Evolutionary conservation across 2,888 invertebrate genomes (phyloP).

Genomic region (Gnatocerus cornutus): DNA sequence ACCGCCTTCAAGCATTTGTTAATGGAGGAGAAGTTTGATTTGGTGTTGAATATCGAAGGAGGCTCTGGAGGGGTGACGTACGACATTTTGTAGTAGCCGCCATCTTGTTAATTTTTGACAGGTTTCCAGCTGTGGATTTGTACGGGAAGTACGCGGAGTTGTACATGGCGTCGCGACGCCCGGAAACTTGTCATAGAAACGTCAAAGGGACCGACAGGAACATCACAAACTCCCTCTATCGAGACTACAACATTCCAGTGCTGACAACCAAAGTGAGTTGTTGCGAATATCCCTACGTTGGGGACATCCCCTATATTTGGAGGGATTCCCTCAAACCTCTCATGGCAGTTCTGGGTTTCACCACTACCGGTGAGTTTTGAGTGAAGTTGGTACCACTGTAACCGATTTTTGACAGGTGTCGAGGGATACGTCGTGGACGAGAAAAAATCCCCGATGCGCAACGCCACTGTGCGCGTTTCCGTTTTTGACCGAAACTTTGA

Average conservation of each 20-base stretch:
- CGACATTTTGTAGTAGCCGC: no score
- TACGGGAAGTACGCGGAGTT: constrained; percentile 72
- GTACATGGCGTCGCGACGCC: constrained; percentile 2
- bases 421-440: constrained; percentile 81
- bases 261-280: constrained; percentile 85
- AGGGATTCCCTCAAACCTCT: constrained; percentile 78
- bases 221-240: constrained; percentile 76
- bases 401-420: constrained; percentile 73
- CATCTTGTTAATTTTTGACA: constrained; percentile 25
- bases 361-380: constrained; percentile 76
- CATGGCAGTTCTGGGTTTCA: constrained; percentile 76
- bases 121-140: constrained; percentile 61
- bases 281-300: constrained; percentile 85
- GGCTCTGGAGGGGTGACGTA: constrained; percentile 79
- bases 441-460: constrained; percentile 77
- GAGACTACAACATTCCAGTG: constrained; percentile 78
- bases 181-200: constrained; percentile 7
- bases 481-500: constrained; percentile 75
- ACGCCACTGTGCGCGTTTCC: constrained; percentile 81
- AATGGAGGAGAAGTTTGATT: constrained; percentile 79
- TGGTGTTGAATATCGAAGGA: constrained; percentile 83
- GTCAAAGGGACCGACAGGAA: constrained; percentile 61
- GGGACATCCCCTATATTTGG: constrained; percentile 82
- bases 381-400: not conserved
- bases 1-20: constrained; percentile 80